Conservation (phyloP, 2,797 vertebrate species). For the Aeoliscus strigatus region DNA sequence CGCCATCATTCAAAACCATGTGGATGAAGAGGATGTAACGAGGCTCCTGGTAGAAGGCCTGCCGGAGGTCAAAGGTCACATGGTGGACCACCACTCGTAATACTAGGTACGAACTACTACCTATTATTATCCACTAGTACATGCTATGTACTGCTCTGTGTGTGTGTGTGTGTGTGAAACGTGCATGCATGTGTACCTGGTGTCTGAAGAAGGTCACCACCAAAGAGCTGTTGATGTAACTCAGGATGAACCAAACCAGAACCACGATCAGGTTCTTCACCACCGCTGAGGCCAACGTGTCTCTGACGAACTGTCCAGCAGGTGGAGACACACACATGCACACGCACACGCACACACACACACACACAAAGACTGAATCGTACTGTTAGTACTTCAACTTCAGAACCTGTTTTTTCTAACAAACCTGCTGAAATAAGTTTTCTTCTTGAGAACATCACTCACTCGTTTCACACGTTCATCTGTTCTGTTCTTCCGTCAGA, state of each 20-base stretch:
- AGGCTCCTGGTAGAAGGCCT: conserved; percentile 70
- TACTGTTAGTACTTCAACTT: too few species aligned
- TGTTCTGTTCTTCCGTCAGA: too few species aligned
- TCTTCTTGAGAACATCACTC: too few species aligned
- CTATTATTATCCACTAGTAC: background rate
- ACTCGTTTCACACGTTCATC: too few species aligned
- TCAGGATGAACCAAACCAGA: conserved; percentile 65
- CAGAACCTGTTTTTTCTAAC: too few species aligned
- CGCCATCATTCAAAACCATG: conserved; percentile 73
- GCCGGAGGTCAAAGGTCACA: background rate
- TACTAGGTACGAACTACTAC: too few species aligned
- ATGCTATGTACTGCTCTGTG: background rate
- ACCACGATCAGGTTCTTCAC: conserved; percentile 69
- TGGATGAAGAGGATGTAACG: conserved; percentile 79
- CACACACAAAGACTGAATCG: too few species aligned
- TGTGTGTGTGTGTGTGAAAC: conserved; percentile 2
- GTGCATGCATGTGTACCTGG: conserved; percentile 39
- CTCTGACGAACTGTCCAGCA: too few species aligned
- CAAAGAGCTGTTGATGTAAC: conserved; percentile 64
- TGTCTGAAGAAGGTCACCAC: conserved; percentile 67
- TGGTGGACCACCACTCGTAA: too few species aligned
- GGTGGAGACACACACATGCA: too few species aligned
- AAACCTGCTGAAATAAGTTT: too few species aligned
- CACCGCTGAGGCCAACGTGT: background rate
- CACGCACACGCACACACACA: too few species aligned